Evolutionary conservation across 2,797 vertebrate species (phyloP).

Genomic region (Pelobates cultripes): DNA sequence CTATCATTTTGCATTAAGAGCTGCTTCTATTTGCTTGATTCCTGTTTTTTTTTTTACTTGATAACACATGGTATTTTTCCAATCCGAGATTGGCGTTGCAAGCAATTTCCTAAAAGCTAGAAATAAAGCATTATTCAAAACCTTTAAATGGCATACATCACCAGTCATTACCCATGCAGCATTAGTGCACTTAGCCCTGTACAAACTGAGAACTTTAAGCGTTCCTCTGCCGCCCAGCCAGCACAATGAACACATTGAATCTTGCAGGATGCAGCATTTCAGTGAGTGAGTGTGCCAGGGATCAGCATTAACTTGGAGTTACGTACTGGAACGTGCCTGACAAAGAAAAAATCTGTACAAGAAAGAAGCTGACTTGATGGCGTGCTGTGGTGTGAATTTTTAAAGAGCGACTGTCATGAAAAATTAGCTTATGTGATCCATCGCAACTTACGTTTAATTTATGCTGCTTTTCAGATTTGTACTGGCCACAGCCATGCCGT

Average conservation of each 20-base stretch:
- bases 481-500: too few relatives aligned
- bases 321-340: too few relatives aligned
- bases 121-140: constrained; percentile 5
- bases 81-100: background rate
- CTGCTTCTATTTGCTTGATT: background rate
- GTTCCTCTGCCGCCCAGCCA: background rate
- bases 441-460: too few relatives aligned
- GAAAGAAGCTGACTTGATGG: too few relatives aligned
- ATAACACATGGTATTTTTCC: background rate
- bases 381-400: too few relatives aligned
- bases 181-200: background rate
- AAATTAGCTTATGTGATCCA: too few relatives aligned
- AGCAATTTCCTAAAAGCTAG: constrained; percentile 1
- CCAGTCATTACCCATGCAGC: background rate
- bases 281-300: too few relatives aligned
- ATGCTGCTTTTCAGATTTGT: too few relatives aligned
- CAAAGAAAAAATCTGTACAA: too few relatives aligned
- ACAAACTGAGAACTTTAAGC: background rate
- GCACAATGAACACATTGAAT: background rate
- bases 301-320: too few relatives aligned
- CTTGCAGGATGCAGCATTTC: background rate
- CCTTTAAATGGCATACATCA: background rate
- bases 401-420: too few relatives aligned
- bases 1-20: background rate
- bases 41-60: background rate